These are phyloP conservation scores for Drosophila simulans DNA, from an alignment of 1,140 invertebrate genomes.

Conservation along the genomic window DNA sequence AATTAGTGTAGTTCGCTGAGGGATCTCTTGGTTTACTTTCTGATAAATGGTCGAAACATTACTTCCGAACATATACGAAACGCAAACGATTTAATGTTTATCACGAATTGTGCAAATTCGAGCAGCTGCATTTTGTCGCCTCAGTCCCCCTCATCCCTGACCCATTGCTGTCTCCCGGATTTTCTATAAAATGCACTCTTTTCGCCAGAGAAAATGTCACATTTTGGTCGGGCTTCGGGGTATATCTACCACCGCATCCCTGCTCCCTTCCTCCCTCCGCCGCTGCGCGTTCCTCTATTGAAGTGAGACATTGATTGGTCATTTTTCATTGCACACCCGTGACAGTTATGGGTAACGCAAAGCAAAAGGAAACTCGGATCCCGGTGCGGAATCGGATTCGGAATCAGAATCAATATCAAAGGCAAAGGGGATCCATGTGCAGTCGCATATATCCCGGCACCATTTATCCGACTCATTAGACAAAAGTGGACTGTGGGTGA, in stretches of 20 bases:
- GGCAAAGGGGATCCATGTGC: slow-evolving; percentile 34
- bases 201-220: slow-evolving; percentile 70
- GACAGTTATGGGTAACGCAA: slow-evolving; percentile 69
- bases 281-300: slow-evolving; percentile 57
- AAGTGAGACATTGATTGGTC: slow-evolving; percentile 81
- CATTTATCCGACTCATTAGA: slow-evolving; percentile 74
- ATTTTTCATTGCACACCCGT: slow-evolving; percentile 75
- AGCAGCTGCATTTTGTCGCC: slow-evolving; percentile 67
- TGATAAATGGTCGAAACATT: not conserved
- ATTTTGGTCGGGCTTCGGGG: slow-evolving; percentile 58
- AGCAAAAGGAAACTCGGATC: slow-evolving; percentile 4
- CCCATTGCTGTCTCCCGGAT: slow-evolving; percentile 25
- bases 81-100: slow-evolving; percentile 38
- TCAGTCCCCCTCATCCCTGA: slow-evolving; percentile 21
- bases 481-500: slow-evolving; percentile 57
- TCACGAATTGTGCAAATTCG: slow-evolving; percentile 56
- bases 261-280: slow-evolving; percentile 45
- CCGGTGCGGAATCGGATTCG: slow-evolving; percentile 1
- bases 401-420: not conserved
- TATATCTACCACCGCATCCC: slow-evolving; percentile 54
- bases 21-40: slow-evolving; percentile 4
- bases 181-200: slow-evolving; percentile 71
- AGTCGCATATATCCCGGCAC: slow-evolving; percentile 11
- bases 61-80: slow-evolving; percentile 15
- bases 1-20: too few species aligned